These are phyloP conservation scores for Ceriagrion tenellum DNA, from an alignment of 2,888 invertebrate species.

Conservation along the genomic window DNA sequence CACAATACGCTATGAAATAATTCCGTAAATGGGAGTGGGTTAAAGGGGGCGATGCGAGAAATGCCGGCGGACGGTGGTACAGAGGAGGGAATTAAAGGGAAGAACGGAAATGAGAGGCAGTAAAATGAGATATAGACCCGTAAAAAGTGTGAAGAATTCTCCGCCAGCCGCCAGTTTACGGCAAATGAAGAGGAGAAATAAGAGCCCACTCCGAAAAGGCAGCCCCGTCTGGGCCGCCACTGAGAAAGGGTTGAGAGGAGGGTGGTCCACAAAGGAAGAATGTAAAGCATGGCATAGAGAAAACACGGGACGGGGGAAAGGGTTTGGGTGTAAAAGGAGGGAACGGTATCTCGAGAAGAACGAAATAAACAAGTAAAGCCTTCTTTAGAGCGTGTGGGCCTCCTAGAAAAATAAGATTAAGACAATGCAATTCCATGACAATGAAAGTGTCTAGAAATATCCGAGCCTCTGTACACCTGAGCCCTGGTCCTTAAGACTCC, in stretches of 20 bases:
- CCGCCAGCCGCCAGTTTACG: slow-evolving; percentile 9
- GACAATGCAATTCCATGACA: not conserved
- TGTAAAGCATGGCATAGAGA: not conserved
- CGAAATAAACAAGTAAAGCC: not conserved
- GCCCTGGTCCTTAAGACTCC: not conserved
- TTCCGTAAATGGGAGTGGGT: not conserved
- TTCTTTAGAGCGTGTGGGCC: not conserved
- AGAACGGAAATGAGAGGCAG: not conserved
- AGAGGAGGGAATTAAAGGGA: not conserved
- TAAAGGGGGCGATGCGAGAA: not conserved
- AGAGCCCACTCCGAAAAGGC: not conserved
- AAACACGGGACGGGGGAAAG: not conserved
- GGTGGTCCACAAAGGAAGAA: not conserved
- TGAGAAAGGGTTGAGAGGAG: not conserved
- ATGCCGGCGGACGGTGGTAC: not conserved
- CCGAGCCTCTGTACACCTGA: not conserved
- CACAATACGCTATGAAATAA: not conserved
- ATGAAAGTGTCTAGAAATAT: not conserved
- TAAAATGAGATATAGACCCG: slow-evolving; percentile 17
- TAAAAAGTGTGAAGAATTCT: slow-evolving; percentile 42
- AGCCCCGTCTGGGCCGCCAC: not conserved
- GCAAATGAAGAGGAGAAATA: slow-evolving; percentile 34
- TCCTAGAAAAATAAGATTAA: not conserved
- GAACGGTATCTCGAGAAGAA: not conserved
- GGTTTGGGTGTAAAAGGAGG: not conserved